Evolutionary conservation across 1,140 invertebrate genomes (phyloP).

Genomic region (Ceratosolen solmsi): DNA sequence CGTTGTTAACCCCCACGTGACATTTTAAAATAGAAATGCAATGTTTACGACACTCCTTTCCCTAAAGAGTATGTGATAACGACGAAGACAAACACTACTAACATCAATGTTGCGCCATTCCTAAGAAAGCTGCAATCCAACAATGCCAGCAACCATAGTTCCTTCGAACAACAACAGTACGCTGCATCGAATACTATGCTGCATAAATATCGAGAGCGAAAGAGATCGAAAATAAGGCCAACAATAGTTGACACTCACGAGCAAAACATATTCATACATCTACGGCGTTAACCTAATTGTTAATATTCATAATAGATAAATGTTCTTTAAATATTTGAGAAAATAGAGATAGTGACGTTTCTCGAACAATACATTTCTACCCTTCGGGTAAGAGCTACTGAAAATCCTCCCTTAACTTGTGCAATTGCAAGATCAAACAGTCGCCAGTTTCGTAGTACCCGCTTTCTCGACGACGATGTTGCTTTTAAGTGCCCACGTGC

Average conservation of each 20-base stretch:
- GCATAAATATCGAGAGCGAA: background rate
- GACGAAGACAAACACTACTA: background rate
- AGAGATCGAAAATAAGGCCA: no score
- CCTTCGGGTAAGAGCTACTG: background rate
- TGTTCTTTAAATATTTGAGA: background rate
- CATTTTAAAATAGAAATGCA: background rate
- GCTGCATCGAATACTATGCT: background rate
- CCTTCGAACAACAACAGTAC: background rate
- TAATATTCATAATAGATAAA: background rate
- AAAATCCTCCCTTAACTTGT: background rate
- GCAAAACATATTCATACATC: no score
- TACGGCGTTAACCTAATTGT: background rate
- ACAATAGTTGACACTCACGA: no score
- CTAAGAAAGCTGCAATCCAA: background rate
- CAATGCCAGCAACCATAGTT: background rate
- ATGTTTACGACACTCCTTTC: background rate
- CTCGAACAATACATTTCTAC: background rate
- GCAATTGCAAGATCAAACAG: background rate
- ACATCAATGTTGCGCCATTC: background rate
- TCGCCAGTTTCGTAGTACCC: background rate
- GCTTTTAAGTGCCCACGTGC: background rate
- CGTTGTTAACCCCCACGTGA: background rate
- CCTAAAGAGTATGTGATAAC: background rate
- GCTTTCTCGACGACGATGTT: background rate
- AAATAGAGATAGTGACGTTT: background rate